Evolutionary conservation across 1,140 invertebrate species (phyloP), one percentile per base, ranked within the genome.

Genomic region (Dufourea novaeangliae): DNA sequence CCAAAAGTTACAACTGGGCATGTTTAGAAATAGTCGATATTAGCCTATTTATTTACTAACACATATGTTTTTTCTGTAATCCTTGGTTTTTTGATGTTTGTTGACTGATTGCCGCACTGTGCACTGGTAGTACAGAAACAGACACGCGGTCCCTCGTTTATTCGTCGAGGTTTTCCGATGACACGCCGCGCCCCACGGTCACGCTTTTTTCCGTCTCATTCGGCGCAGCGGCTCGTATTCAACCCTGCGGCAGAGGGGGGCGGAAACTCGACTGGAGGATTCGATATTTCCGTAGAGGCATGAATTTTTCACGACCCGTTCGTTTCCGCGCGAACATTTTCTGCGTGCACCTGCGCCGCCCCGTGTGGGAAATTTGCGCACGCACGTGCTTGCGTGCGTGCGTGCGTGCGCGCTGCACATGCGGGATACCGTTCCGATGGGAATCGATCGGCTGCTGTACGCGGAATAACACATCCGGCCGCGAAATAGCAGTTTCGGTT

Each of bases 361-460:
- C 57, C 12, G 46, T 14, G 14, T 5, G 34, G 34, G 8, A 41
- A 41, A 62, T 39, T 41, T 29, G 52, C 46, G 44, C 44, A 73
- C 61, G 71, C 61, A 63, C 70, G 70, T 63, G 59, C 70, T 57
- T 34, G 39, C 32, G 37, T 46, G 39, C 34, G 34, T 37, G 10
- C 34, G 34, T 37, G 34, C 3, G 34, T 37, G 34, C 4, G 34
- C 34, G 4, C 11, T n/a, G 59, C 59, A 63, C 34, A 44, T 63
- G 34, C 61, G 61, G 39, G 61, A 63, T 63, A 63, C 20, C 22
- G 17, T 17, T 3, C 20, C 32, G 61, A 22, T 25, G 61, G 6
- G 27, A 57, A 57, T 57, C 54, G 54, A 57, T 57, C 54, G n/a
- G 27, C 14, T 1, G 27, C 29, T 8, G 25, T 11, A 22, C 69